Evolutionary conservation across 2,113 vertebrate species (phyloP).

Genomic region (Otus sunia): DNA sequence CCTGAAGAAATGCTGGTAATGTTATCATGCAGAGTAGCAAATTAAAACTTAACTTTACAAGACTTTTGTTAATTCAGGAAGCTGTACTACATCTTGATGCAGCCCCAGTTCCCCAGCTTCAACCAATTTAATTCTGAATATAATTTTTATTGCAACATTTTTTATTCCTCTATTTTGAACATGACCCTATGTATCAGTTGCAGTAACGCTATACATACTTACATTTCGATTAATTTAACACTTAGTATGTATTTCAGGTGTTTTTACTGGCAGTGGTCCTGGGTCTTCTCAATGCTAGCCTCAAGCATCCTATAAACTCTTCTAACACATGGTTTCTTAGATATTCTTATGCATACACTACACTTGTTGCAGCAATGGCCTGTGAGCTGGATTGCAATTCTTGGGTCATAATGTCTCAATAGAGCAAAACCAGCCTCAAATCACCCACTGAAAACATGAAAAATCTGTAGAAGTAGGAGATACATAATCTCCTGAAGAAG

Average conservation of each 20-base stretch:
- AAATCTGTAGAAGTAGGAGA: background rate
- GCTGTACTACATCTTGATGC: background rate
- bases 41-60: background rate
- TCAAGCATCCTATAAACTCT: background rate
- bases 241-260: background rate
- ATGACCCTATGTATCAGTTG: background rate
- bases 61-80: background rate
- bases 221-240: background rate
- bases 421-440: background rate
- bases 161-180: background rate
- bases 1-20: background rate
- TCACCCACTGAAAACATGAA: background rate
- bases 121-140: background rate
- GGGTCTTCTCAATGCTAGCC: background rate
- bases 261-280: background rate
- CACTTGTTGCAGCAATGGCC: background rate
- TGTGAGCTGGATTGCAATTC: background rate
- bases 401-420: background rate
- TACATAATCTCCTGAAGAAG: background rate
- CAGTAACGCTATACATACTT: background rate
- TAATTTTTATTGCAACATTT: background rate
- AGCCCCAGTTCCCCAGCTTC: background rate
- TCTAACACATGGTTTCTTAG: background rate
- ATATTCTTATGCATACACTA: background rate
- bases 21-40: background rate